phyloP scores from a whole-genome alignment of 2,113 vertebrate genomes.

The Potamarius usumacintae region DNA sequence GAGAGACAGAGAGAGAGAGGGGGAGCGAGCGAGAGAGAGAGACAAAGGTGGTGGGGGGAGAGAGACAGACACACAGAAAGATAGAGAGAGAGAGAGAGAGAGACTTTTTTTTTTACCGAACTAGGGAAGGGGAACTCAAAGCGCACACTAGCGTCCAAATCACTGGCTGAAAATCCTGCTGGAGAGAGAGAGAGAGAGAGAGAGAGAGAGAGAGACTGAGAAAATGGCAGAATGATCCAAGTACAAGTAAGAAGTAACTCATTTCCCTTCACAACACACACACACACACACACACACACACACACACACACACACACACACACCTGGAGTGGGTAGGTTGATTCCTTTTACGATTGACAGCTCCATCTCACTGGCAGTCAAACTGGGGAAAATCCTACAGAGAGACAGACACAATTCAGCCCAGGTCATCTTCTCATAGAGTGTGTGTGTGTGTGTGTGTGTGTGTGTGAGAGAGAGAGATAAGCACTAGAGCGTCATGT shows the following conservation, averaged over 20 bases:
- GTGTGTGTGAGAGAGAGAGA: slow-evolving; percentile 26
- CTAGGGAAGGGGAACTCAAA: slow-evolving; percentile 92
- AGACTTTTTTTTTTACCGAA: slow-evolving; percentile 67
- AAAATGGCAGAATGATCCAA: neutral
- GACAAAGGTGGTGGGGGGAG: too few species aligned
- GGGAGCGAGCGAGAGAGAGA: too few species aligned
- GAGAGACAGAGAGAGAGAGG: too few species aligned
- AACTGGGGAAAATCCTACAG: slow-evolving; percentile 75
- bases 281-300: too few species aligned
- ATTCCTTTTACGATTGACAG: slow-evolving; percentile 79
- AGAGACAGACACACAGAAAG: neutral
- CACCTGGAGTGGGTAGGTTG: slow-evolving; percentile 85
- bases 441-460: slow-evolving; percentile 46
- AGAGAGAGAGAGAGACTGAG: neutral
- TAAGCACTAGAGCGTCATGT: neutral
- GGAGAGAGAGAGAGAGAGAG: too few species aligned
- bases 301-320: too few species aligned
- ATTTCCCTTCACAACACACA: neutral
- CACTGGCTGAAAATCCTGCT: slow-evolving; percentile 78
- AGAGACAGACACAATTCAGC: slow-evolving; percentile 28
- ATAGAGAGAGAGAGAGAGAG: neutral
- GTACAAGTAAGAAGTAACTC: neutral
- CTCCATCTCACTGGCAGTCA: slow-evolving; percentile 81
- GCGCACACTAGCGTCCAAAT: slow-evolving; percentile 86
- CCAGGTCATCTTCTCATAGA: neutral